Evolutionary conservation across 2,113 vertebrate genomes (phyloP).

Genomic region (Thomomys bottae): DNA sequence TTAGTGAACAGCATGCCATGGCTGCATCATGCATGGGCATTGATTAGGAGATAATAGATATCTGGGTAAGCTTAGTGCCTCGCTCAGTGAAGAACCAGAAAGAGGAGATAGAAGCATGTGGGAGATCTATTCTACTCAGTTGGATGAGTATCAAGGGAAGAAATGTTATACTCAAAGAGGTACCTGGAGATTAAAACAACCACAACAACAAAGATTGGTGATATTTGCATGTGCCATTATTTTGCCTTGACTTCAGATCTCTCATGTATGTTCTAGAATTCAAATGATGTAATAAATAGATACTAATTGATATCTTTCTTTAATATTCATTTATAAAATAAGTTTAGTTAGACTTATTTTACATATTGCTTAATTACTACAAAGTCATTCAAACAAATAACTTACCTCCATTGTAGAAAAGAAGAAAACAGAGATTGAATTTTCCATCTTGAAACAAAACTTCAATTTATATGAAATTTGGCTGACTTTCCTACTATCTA

Average conservation of each 20-base stretch:
- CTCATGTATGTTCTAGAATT: background rate
- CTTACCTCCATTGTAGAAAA: background rate
- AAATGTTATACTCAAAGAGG: background rate
- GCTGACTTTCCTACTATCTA: background rate
- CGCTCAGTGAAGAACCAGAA: background rate
- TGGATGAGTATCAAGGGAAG: background rate
- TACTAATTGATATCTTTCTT: background rate
- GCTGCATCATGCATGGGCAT: background rate
- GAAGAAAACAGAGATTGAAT: background rate
- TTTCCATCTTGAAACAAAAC: background rate
- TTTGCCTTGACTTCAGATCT: background rate
- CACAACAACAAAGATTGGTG: background rate
- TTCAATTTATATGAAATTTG: background rate
- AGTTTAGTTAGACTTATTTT: background rate
- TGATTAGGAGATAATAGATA: background rate
- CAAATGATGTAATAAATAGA: background rate
- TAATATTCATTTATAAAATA: background rate
- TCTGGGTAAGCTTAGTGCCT: background rate
- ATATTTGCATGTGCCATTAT: background rate
- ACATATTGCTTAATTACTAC: background rate
- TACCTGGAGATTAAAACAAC: constrained; percentile 15
- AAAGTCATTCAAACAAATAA: background rate
- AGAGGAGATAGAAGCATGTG: no score
- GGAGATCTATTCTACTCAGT: background rate
- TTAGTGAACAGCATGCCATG: background rate